A percentile compares a stretch with the other conserved stretches of the same genome.
Evolutionary conservation across 92 coral and sea anemone genomes (phyloP).

Genomic region (Palythoa grandiflora): DNA sequence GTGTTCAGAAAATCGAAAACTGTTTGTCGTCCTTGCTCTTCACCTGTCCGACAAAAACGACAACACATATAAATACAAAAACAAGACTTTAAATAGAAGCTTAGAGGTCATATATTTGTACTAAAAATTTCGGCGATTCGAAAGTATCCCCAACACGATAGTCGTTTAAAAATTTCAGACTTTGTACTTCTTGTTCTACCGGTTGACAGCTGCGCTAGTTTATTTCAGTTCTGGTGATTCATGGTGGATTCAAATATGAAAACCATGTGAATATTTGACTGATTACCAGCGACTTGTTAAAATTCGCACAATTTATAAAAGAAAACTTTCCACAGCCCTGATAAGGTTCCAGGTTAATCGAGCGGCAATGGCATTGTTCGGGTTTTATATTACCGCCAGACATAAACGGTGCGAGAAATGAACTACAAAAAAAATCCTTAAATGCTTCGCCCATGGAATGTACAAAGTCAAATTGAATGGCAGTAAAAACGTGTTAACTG

Average conservation of each 20-base stretch:
- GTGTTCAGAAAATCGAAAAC: constrained; percentile 39
- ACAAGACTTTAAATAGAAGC: not conserved
- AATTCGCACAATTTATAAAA: not conserved
- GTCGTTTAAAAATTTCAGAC: not conserved
- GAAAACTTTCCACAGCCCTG: not conserved
- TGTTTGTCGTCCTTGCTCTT: constrained; percentile 23
- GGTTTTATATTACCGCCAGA: constrained; percentile 13
- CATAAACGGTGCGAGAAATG: not conserved
- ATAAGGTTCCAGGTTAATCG: not conserved
- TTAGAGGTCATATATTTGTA: too few species aligned
- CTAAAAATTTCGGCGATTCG: too few species aligned
- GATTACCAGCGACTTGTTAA: not conserved
- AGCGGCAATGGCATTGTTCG: not conserved
- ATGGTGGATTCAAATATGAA: too few species aligned
- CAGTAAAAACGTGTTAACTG: not conserved
- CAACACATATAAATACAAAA: not conserved
- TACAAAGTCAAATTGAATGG: not conserved
- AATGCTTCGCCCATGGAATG: not conserved
- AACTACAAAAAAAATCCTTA: not conserved
- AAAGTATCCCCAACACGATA: too few species aligned
- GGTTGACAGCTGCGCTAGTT: too few species aligned
- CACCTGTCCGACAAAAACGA: constrained; percentile 14
- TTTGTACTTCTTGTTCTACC: not conserved
- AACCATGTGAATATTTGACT: not conserved
- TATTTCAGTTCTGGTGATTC: too few species aligned